These are phyloP conservation scores for Conchocele bisecta DNA, from an alignment of 2,888 invertebrate species.

Conservation along the genomic window DNA sequence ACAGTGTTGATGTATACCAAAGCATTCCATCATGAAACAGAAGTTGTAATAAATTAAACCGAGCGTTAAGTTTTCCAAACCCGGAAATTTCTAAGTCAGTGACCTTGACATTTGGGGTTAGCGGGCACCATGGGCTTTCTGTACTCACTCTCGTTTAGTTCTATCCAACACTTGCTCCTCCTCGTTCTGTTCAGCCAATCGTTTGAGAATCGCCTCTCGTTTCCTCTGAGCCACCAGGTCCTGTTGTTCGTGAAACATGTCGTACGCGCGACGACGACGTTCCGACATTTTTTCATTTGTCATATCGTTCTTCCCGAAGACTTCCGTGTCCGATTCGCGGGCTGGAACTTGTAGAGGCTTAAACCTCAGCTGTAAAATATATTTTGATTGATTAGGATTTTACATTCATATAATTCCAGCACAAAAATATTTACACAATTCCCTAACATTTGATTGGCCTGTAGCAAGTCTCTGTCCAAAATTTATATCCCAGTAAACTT, in stretches of 20 bases:
- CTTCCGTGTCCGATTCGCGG: constrained; percentile 76
- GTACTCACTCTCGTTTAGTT: constrained; percentile 79
- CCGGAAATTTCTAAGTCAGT: not conserved
- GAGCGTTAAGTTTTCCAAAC: no score
- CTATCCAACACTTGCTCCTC: constrained; percentile 79
- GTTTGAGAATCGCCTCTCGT: constrained; percentile 78
- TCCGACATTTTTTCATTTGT: constrained; percentile 81
- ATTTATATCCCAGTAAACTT: no score
- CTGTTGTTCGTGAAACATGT: constrained; percentile 80
- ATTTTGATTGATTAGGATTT: no score
- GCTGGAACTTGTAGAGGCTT: constrained; percentile 80
- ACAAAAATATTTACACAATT: no score
- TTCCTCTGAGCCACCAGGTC: constrained; percentile 80
- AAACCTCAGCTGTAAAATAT: constrained; percentile 79
- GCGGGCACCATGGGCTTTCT: not conserved
- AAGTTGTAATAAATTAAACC: no score
- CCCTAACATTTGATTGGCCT: no score
- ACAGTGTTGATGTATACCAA: no score
- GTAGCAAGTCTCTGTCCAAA: no score
- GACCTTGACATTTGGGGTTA: not conserved
- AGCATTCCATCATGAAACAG: no score
- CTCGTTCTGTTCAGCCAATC: constrained; percentile 79
- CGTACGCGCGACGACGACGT: constrained; percentile 75
- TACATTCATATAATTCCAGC: no score
- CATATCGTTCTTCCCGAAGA: constrained; percentile 82